Evolutionary conservation across 2,113 vertebrate species (phyloP).

Genomic region (Serinus canaria): DNA sequence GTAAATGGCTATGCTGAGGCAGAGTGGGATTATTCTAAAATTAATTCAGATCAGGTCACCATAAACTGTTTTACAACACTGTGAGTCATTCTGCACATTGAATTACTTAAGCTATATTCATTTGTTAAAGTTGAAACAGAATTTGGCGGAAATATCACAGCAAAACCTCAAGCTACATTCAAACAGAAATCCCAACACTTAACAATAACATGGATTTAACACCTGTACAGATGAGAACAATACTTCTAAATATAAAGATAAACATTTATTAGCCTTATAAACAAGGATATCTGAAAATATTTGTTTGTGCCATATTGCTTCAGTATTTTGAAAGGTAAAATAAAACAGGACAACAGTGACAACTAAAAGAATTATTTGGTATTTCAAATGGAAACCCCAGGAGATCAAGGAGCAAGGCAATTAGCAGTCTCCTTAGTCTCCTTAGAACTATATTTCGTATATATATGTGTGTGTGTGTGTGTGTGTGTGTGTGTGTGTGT

Average conservation of each 20-base stretch:
- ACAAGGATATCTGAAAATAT: not conserved
- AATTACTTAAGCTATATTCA: not conserved
- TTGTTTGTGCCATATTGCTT: not conserved
- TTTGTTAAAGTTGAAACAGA: not conserved
- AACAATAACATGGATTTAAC: not conserved
- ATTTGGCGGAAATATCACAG: not conserved
- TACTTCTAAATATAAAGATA: not conserved
- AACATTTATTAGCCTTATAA: not conserved
- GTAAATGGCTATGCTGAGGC: not conserved
- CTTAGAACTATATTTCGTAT: not conserved
- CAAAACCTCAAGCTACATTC: not conserved
- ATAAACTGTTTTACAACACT: not conserved
- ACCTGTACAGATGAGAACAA: not conserved
- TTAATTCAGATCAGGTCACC: not conserved
- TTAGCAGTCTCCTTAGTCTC: not conserved
- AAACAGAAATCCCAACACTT: not conserved
- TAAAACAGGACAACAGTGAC: not conserved
- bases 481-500: not conserved
- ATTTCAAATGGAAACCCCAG: not conserved
- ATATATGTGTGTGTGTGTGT: not conserved
- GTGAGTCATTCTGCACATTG: not conserved
- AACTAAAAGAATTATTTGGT: not conserved
- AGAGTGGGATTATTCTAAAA: not conserved
- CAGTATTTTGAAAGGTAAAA: not conserved
- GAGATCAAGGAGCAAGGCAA: not conserved